Base-by-base conservation (phyloP, 2,888 invertebrate genomes). In the Oscheius myriophilus region DNA sequence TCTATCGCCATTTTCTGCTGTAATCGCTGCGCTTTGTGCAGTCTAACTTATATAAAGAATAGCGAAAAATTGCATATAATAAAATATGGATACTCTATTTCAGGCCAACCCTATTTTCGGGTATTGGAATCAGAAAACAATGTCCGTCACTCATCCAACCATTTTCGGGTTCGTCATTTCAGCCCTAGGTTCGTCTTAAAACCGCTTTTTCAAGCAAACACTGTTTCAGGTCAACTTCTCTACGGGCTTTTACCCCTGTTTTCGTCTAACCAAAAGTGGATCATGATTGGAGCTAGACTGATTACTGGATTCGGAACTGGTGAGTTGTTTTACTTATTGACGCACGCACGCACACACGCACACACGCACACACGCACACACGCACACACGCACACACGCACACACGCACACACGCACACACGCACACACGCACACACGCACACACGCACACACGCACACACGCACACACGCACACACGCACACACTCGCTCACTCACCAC, bases 31-130 rank as follows among this genome's bases (percentile, higher is more conserved):
- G n/a, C n/a, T n/a, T n/a, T n/a, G n/a, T n/a, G n/a, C n/a, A n/a
- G n/a, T n/a, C n/a, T n/a, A n/a, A n/a, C n/a, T n/a, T n/a, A n/a
- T n/a, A n/a, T n/a, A n/a, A n/a, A n/a, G n/a, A n/a, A n/a, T n/a
- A n/a, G n/a, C n/a, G n/a, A n/a, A n/a, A n/a, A n/a, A n/a, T n/a
- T n/a, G n/a, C n/a, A n/a, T n/a, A n/a, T n/a, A n/a, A n/a, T n/a
- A n/a, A n/a, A n/a, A n/a, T n/a, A n/a, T n/a, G n/a, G n/a, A n/a
- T n/a, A n/a, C n/a, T n/a, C n/a, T 33, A 21, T 53, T 69, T 14
- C 62, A 73, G 73, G 69, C 74, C 6, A 72, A 73, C 25, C 76
- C 76, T 18, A 54, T 76, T 11, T 76, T 74, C 46, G 76, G 76
- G 9, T 70, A 64, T 52, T 76, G 76, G 76, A 76, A 72, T 43